phyloP scores from a whole-genome alignment of 2,113 vertebrate genomes.

The Morone chrysops region DNA sequence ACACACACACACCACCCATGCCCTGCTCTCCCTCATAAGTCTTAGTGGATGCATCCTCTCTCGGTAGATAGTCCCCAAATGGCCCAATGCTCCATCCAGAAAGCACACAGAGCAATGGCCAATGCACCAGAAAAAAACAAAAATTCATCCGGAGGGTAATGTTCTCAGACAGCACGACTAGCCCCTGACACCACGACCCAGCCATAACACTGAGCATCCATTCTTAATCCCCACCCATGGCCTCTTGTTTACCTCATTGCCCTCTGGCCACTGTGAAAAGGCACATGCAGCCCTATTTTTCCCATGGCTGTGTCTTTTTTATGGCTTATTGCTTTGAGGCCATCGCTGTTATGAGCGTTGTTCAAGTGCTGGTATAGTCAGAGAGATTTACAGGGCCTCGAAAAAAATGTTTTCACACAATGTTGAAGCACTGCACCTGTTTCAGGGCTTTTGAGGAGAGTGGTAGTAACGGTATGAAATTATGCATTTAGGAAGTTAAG shows the following conservation, averaged over 20 bases:
- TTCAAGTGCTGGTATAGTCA: conserved; percentile 41
- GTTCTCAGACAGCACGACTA: conserved; percentile 68
- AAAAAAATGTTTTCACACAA: conserved; percentile 27
- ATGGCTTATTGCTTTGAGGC: conserved; percentile 54
- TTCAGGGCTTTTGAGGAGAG: conserved; percentile 25
- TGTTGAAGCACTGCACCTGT: conserved; percentile 21
- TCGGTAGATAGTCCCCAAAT: conserved; percentile 50
- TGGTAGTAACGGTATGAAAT: neutral
- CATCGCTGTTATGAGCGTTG: conserved; percentile 49
- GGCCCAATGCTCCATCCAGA: conserved; percentile 59
- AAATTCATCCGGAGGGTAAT: conserved; percentile 67
- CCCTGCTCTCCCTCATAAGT: conserved; percentile 65
- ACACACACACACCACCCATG: conserved; percentile 1
- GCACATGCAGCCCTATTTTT: conserved; percentile 62
- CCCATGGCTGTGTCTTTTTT: conserved; percentile 45
- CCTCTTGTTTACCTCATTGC: conserved; percentile 71
- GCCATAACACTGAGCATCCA: conserved; percentile 49
- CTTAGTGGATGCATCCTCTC: conserved; percentile 69
- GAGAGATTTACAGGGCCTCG: conserved; percentile 52
- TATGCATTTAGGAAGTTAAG: conserved; percentile 24
- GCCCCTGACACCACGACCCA: conserved; percentile 54
- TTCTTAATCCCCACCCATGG: conserved; percentile 69
- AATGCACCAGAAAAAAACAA: conserved; percentile 45
- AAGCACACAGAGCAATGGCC: conserved; percentile 60
- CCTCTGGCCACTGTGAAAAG: conserved; percentile 64